These are phyloP conservation scores for Macrotis lagotis DNA, from an alignment of 2,113 vertebrate species.

Conservation along the genomic window DNA sequence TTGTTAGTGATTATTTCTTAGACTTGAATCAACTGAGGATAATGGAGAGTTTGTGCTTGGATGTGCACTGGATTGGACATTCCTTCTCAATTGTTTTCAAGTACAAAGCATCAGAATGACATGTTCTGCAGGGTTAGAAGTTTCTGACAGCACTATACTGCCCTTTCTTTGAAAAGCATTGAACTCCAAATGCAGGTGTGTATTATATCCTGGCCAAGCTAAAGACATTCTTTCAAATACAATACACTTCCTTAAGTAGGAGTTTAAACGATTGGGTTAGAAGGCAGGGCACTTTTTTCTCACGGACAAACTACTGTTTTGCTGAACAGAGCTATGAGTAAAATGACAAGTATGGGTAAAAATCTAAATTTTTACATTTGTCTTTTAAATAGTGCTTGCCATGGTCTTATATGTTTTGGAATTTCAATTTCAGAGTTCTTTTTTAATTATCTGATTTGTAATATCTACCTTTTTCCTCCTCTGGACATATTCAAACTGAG, in stretches of 20 bases:
- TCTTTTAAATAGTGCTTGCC: slow-evolving; percentile 18
- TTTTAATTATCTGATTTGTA: slow-evolving; percentile 1
- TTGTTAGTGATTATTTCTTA: slow-evolving; percentile 14
- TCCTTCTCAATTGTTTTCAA: slow-evolving; percentile 27
- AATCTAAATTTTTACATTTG: slow-evolving; percentile 26
- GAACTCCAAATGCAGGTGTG: slow-evolving; percentile 10
- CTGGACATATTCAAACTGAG: not conserved
- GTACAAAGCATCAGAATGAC: slow-evolving; percentile 2
- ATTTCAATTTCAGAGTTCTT: slow-evolving; percentile 26
- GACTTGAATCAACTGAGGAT: slow-evolving; percentile 4
- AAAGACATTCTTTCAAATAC: slow-evolving; percentile 34
- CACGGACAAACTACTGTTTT: not conserved
- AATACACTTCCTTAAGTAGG: not conserved
- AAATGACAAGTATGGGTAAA: not conserved
- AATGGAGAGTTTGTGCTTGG: slow-evolving; percentile 26
- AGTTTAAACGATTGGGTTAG: slow-evolving; percentile 33
- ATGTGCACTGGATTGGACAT: not conserved
- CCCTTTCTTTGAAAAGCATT: slow-evolving; percentile 22
- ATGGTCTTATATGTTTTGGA: slow-evolving; percentile 18
- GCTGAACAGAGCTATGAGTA: not conserved
- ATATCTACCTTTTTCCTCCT: slow-evolving; percentile 24
- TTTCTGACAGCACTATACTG: slow-evolving; percentile 29
- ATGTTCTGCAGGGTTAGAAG: not conserved
- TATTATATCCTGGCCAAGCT: slow-evolving; percentile 22
- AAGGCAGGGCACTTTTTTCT: not conserved